phyloP scores from a whole-genome alignment of 2,113 vertebrate species.

The Pedionomus torquatus region DNA sequence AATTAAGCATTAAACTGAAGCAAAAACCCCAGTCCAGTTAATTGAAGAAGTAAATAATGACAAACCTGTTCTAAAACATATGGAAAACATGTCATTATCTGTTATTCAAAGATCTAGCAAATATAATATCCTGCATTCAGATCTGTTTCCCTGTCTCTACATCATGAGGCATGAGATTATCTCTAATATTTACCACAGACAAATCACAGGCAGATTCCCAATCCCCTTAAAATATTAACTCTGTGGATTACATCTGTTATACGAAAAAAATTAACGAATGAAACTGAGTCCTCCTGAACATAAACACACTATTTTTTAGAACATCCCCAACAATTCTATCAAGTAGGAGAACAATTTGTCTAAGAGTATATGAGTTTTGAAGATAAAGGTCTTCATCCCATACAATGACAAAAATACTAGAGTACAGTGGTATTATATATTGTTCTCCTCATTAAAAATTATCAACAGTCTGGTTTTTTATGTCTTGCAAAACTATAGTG shows the following conservation, averaged over 20 bases:
- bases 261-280: not conserved
- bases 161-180: not conserved
- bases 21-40: not conserved
- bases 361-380: not conserved
- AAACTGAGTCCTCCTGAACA: not conserved
- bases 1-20: not conserved
- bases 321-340: not conserved
- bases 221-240: conserved; percentile 26
- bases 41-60: not conserved
- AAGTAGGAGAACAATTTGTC: not conserved
- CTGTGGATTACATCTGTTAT: not conserved
- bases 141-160: not conserved
- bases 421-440: not conserved
- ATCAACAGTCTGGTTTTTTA: not conserved
- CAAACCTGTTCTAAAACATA: not conserved
- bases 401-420: not conserved
- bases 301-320: not conserved
- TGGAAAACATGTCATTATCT: not conserved
- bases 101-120: not conserved
- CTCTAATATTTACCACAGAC: not conserved
- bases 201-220: not conserved
- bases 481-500: not conserved
- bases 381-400: not conserved
- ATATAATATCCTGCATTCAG: not conserved
- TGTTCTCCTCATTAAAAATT: not conserved